These are phyloP conservation scores for Latheticus oryzae DNA, from an alignment of 2,888 invertebrate species.

Conservation along the genomic window DNA sequence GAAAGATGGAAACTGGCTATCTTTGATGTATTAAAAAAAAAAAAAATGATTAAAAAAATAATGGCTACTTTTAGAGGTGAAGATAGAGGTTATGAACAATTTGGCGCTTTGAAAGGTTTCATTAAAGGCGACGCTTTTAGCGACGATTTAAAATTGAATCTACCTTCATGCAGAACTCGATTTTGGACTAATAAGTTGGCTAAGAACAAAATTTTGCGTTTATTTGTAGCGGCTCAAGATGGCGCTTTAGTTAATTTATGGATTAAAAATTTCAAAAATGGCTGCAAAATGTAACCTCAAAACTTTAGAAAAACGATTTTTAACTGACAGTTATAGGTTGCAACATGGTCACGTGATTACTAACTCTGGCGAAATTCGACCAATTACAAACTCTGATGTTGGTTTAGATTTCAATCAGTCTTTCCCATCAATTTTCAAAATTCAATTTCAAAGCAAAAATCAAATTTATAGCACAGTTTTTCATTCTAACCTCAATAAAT, in stretches of 20 bases:
- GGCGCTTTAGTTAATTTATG: constrained; percentile 71
- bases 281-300: constrained; percentile 70
- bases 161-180: constrained; percentile 62
- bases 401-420: constrained; percentile 65
- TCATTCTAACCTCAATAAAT: constrained; percentile 48
- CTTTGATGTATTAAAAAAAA: constrained; percentile 66
- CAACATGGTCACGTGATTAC: constrained; percentile 69
- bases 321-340: constrained; percentile 64
- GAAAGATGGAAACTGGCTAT: constrained; percentile 70
- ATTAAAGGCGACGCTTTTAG: constrained; percentile 66
- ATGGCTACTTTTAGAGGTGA: constrained; percentile 59
- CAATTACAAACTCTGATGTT: constrained; percentile 65
- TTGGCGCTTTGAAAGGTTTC: constrained; percentile 72
- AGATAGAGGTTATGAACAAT: constrained; percentile 71
- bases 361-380: constrained; percentile 63
- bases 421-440: constrained; percentile 68
- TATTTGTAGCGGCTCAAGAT: constrained; percentile 64
- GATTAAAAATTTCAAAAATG: constrained; percentile 67
- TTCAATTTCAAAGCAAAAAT: constrained; percentile 59
- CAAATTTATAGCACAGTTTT: constrained; percentile 50
- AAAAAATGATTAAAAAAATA: neutral
- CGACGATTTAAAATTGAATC: constrained; percentile 65
- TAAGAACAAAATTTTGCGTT: constrained; percentile 53
- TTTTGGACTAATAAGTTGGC: constrained; percentile 49
- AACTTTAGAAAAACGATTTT: constrained; percentile 67